Evolutionary conservation across 2,113 vertebrate genomes (phyloP), one percentile per base, ranked within the genome.

Genomic region (Andinoacara biseriatus): DNA sequence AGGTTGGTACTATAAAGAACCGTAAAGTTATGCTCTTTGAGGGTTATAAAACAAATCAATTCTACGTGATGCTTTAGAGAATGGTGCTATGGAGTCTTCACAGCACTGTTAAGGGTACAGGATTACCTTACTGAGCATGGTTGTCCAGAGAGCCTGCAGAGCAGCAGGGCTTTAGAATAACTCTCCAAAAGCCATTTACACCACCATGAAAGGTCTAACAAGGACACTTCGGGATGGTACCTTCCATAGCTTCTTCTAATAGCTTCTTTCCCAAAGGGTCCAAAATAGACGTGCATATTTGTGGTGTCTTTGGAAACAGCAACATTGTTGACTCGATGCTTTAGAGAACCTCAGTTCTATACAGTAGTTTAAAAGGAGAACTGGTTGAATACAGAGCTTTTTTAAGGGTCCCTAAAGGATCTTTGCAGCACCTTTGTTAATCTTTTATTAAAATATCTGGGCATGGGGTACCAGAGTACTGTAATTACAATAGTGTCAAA

Each of bases 221-320:
- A 43, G n/a, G 62, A 52, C 43, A 69, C 65, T 52, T 52, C 43
- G 49, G 24, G 65, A 52, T 69, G 43, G 43, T 52, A 43, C 26
- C 29, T 52, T 69, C 1, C 15, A 29, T 24, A 69, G 49, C 43
- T 43, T 69, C 65, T 17, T 69, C 43, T 29, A 52, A 52, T 52
- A 17, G 43, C 10, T 52, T 52, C 43, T 69, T 52, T 69, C 43
- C 65, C 24, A 69, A 69, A 49, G 63, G 63, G 40, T 49, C 63
- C 46, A 49, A 69, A 69, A 69, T 49, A 69, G 22, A 67, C 40
- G 26, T 49, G 46, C 63, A 49, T 67, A 67, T 22, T 67, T 67
- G 63, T 67, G 63, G 63, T 46, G 63, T 24, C 63, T 67, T 67
- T 67, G 63, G 40, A 67, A 46, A 67, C 63, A 46, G 63, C 38